phyloP scores from a whole-genome alignment of 2,797 vertebrate species.

The Trachops cirrhosus region DNA sequence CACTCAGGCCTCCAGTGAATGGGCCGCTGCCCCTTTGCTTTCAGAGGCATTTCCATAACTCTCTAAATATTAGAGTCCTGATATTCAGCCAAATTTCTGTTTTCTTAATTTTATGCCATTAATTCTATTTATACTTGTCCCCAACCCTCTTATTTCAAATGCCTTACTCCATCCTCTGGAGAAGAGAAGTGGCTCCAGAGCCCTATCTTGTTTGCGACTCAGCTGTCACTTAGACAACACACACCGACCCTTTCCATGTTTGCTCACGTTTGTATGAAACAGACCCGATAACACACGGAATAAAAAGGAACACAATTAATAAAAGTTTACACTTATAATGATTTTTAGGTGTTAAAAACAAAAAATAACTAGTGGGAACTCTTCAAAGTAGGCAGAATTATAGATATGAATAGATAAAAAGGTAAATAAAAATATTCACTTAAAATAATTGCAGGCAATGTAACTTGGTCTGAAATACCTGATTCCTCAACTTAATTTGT shows the following conservation, averaged over 20 bases:
- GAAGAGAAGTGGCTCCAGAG: background rate
- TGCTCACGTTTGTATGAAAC: background rate
- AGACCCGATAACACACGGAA: background rate
- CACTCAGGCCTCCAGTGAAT: background rate
- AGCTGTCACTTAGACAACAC: background rate
- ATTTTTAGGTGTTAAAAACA: constrained; percentile 21
- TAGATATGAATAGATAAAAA: background rate
- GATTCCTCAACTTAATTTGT: background rate
- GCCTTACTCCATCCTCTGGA: background rate
- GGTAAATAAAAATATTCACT: background rate
- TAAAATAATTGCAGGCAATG: background rate
- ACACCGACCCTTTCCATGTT: background rate
- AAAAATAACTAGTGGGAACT: background rate
- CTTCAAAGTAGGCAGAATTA: background rate
- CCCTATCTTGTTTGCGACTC: background rate
- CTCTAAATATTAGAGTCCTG: background rate
- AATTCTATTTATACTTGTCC: background rate
- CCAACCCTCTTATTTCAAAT: background rate
- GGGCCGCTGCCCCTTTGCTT: constrained; percentile 20
- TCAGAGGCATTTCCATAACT: constrained; percentile 41
- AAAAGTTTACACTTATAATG: background rate
- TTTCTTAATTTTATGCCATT: constrained; percentile 50
- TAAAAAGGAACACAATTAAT: background rate
- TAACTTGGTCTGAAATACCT: background rate
- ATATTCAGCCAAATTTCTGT: constrained; percentile 28